phyloP scores from a whole-genome alignment of 2,888 invertebrate genomes.

The Camptogramma bilineatum region DNA sequence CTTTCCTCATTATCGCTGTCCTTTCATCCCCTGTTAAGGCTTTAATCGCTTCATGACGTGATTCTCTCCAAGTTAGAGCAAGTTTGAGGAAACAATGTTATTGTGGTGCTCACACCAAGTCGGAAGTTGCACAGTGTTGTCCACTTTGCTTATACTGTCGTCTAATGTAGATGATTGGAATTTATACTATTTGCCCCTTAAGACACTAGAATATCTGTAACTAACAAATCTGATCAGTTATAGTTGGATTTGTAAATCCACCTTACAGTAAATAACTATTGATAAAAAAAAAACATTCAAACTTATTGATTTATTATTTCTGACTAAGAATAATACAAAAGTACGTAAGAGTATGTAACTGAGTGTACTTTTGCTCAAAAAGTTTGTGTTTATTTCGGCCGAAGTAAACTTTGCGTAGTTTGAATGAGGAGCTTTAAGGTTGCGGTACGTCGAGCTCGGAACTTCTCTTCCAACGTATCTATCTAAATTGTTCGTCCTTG shows the following conservation, averaged over 20 bases:
- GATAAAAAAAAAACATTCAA: too few relatives aligned
- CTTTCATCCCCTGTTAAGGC: slow-evolving; percentile 1
- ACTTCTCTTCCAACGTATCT: too few relatives aligned
- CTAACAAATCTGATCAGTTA: not conserved
- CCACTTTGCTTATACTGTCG: slow-evolving; percentile 30
- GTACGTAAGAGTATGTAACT: not conserved
- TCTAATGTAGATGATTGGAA: not conserved
- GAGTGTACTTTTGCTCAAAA: slow-evolving; percentile 33
- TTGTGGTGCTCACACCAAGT: slow-evolving; percentile 40
- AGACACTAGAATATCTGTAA: not conserved
- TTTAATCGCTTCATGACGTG: slow-evolving; percentile 23
- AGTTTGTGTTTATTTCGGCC: slow-evolving; percentile 32
- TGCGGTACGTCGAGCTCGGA: too few relatives aligned
- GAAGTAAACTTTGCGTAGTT: slow-evolving; percentile 31
- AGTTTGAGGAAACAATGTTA: slow-evolving; percentile 31
- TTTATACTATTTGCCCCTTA: not conserved
- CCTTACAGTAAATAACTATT: not conserved
- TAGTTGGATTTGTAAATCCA: not conserved
- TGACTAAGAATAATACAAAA: not conserved
- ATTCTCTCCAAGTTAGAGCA: slow-evolving; percentile 23
- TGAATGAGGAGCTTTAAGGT: slow-evolving; percentile 28
- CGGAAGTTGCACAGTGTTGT: slow-evolving; percentile 37
- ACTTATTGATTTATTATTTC: not conserved
- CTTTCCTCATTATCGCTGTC: slow-evolving; percentile 3
- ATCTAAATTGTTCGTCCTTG: too few relatives aligned